phyloP scores from a whole-genome alignment of 2,113 vertebrate genomes.

The Beaufortia kweichowensis region DNA sequence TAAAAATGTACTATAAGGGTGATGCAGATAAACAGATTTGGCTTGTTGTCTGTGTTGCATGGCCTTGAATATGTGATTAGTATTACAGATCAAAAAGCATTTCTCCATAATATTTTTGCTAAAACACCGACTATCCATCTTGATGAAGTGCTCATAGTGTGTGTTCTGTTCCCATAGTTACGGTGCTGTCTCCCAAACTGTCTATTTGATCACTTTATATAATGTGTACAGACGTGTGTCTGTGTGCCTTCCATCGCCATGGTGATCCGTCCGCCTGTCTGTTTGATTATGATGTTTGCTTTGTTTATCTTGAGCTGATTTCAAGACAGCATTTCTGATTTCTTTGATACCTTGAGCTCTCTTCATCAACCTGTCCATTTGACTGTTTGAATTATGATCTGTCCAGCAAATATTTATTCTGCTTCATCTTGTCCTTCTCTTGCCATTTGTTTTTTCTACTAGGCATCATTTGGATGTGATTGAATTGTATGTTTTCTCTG shows the following conservation, averaged over 20 bases:
- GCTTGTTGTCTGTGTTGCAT: too few species aligned
- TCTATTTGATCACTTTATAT: slow-evolving; percentile 47
- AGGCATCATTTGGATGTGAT: not conserved
- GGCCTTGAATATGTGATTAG: too few species aligned
- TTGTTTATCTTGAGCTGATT: slow-evolving; percentile 32
- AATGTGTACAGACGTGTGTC: slow-evolving; percentile 50
- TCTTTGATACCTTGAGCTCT: not conserved
- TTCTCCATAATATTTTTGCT: slow-evolving; percentile 6
- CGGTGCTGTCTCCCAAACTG: slow-evolving; percentile 34
- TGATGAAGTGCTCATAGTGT: slow-evolving; percentile 4
- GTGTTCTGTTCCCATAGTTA: slow-evolving; percentile 53
- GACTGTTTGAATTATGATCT: not conserved
- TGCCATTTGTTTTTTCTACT: not conserved
- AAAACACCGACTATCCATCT: not conserved
- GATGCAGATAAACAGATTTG: too few species aligned
- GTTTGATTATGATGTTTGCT: slow-evolving; percentile 37
- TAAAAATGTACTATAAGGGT: too few species aligned
- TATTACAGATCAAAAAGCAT: too few species aligned
- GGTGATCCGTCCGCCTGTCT: slow-evolving; percentile 51
- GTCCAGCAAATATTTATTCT: not conserved
- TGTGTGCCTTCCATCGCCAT: slow-evolving; percentile 39
- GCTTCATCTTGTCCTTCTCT: not conserved
- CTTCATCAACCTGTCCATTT: slow-evolving; percentile 3
- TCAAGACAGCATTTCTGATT: not conserved
- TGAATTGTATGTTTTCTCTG: not conserved